Percentiles rank a stretch among this genome's conserved stretches.
phyloP scores from a whole-genome alignment of 2,888 invertebrate genomes.

The Argyresthia goedartella region DNA sequence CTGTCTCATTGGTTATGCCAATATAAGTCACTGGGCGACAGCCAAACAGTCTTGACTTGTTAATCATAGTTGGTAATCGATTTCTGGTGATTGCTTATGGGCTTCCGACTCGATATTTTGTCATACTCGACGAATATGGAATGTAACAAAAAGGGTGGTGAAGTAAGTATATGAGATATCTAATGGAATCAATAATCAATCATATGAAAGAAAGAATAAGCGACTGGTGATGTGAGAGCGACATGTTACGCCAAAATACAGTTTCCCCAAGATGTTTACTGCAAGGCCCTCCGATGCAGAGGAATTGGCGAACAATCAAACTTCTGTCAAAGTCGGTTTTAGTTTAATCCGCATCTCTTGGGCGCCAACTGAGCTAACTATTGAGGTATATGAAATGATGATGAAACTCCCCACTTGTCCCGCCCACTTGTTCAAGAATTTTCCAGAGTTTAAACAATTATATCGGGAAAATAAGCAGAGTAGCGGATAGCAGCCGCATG shows the following conservation, averaged over 20 bases:
- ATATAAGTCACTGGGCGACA: slow-evolving; percentile 19
- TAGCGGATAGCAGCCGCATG: neutral
- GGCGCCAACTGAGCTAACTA: too few relatives aligned
- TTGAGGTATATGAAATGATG: neutral
- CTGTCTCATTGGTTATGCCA: neutral
- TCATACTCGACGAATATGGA: neutral
- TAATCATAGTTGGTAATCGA: slow-evolving; percentile 16
- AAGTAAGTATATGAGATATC: too few relatives aligned
- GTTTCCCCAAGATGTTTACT: too few relatives aligned
- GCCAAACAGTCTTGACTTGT: slow-evolving; percentile 26
- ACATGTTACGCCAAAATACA: too few relatives aligned
- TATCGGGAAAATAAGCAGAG: neutral
- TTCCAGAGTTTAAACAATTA: neutral
- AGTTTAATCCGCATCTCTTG: too few relatives aligned
- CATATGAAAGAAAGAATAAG: too few relatives aligned
- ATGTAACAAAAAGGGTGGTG: too few relatives aligned
- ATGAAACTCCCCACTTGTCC: neutral
- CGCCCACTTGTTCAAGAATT: neutral
- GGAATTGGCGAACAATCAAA: too few relatives aligned
- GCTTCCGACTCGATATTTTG: neutral
- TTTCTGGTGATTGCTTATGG: neutral
- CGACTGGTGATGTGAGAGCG: too few relatives aligned
- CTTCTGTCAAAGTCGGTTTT: too few relatives aligned
- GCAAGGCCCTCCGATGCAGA: too few relatives aligned
- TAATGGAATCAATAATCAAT: too few relatives aligned